These are phyloP conservation scores for Urophycis tenuis DNA, from an alignment of 2,797 vertebrate genomes.

Conservation along the genomic window DNA sequence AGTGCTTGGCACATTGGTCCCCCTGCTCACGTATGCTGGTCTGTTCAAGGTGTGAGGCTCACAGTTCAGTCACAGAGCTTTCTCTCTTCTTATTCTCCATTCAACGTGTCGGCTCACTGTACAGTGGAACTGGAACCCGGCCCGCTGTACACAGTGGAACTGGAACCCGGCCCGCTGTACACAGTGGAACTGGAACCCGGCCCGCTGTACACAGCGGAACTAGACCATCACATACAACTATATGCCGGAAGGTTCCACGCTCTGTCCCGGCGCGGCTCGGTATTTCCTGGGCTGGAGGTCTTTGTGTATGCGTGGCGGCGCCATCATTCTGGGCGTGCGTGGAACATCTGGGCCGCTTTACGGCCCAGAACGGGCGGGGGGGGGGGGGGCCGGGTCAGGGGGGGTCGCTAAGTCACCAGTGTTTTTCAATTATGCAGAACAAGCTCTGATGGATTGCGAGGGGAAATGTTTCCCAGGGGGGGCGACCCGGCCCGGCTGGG, in stretches of 20 bases:
- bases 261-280: background rate
- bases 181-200: background rate
- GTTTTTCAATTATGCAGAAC: conserved; percentile 56
- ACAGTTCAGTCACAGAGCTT: background rate
- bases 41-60: background rate
- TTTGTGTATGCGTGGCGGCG: background rate
- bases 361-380: background rate
- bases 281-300: background rate
- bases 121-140: background rate
- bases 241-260: background rate
- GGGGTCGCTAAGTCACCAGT: conserved; percentile 36
- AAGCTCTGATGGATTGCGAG: conserved; percentile 44
- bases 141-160: background rate
- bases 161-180: background rate
- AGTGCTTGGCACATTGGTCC: background rate
- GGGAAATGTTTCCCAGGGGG: background rate
- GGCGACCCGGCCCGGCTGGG: background rate
- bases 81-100: background rate
- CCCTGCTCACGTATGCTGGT: background rate
- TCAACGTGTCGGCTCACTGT: background rate
- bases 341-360: background rate
- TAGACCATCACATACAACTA: too few relatives aligned
- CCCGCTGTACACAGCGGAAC: background rate
- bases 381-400: conserved; percentile 37
- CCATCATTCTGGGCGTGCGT: background rate